phyloP scores from a whole-genome alignment of 2,888 invertebrate species.

The Rhamphomyia laevipes region DNA sequence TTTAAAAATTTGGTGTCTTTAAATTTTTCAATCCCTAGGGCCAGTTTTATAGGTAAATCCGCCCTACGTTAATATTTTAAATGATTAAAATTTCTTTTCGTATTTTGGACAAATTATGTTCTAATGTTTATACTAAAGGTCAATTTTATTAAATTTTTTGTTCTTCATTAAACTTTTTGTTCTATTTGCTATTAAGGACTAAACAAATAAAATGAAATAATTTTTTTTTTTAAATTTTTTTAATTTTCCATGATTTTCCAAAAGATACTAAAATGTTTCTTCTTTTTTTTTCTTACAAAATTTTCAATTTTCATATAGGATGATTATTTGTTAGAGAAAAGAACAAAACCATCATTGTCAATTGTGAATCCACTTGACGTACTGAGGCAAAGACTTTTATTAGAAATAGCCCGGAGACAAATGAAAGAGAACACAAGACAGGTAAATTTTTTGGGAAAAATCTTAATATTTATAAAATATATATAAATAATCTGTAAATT shows the following conservation, averaged over 20 bases:
- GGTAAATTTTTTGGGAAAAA: too few species aligned
- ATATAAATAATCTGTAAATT: too few species aligned
- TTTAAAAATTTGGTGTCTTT: too few species aligned
- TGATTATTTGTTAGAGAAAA: slow-evolving; percentile 42
- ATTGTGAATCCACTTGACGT: slow-evolving; percentile 83
- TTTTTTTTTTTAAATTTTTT: neutral
- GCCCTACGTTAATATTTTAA: too few species aligned
- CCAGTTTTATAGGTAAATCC: too few species aligned
- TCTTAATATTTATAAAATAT: too few species aligned
- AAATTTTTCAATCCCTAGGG: too few species aligned
- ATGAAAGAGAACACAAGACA: slow-evolving; percentile 62
- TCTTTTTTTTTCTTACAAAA: neutral
- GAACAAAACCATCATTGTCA: slow-evolving; percentile 62
- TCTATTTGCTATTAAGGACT: too few species aligned
- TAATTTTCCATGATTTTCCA: neutral
- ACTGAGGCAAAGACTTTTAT: slow-evolving; percentile 62
- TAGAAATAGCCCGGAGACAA: slow-evolving; percentile 74
- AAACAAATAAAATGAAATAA: neutral
- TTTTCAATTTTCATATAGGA: slow-evolving; percentile 22
- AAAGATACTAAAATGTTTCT: neutral
- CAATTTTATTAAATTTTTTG: neutral
- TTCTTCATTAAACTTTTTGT: neutral
- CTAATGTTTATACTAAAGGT: too few species aligned
- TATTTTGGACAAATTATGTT: too few species aligned
- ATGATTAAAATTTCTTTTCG: too few species aligned